Evolutionary conservation across 2,888 invertebrate species (phyloP).

Genomic region (Caenorhabditis sp.): DNA sequence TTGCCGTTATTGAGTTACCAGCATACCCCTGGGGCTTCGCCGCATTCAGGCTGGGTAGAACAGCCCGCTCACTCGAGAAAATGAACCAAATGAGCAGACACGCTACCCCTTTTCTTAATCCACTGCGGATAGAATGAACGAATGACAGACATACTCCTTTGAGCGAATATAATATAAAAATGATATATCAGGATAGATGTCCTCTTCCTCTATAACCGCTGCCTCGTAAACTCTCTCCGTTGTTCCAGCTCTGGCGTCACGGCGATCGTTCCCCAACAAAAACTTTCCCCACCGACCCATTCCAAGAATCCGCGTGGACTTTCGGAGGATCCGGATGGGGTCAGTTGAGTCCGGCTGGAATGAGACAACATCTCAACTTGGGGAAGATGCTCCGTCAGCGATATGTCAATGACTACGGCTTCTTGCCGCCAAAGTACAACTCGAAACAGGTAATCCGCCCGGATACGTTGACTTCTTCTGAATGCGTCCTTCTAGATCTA

Average conservation of each 20-base stretch:
- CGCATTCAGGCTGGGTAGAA: too few species aligned
- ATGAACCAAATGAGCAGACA: too few species aligned
- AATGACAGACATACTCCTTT: too few species aligned
- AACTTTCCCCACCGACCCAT: constrained; percentile 68
- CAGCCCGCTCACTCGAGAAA: too few species aligned
- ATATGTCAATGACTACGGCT: constrained; percentile 86
- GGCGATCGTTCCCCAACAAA: constrained; percentile 76
- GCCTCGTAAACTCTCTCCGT: too few species aligned
- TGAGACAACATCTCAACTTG: constrained; percentile 87
- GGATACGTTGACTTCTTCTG: neutral
- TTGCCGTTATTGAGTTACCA: too few species aligned
- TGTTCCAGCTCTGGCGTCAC: constrained; percentile 78
- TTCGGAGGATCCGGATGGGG: constrained; percentile 75
- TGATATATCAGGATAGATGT: too few species aligned
- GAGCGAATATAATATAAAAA: too few species aligned
- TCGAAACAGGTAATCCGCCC: constrained; percentile 82
- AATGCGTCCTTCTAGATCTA: constrained; percentile 86
- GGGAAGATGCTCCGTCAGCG: constrained; percentile 89
- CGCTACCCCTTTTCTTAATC: too few species aligned
- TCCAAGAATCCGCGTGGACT: constrained; percentile 67
- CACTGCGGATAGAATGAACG: too few species aligned
- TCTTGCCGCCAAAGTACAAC: constrained; percentile 86
- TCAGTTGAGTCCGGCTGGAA: constrained; percentile 68
- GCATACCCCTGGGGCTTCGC: too few species aligned
- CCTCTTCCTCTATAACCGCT: too few species aligned